Evolutionary conservation across 2,113 vertebrate species (phyloP).

Genomic region (Anoplopoma fimbria): DNA sequence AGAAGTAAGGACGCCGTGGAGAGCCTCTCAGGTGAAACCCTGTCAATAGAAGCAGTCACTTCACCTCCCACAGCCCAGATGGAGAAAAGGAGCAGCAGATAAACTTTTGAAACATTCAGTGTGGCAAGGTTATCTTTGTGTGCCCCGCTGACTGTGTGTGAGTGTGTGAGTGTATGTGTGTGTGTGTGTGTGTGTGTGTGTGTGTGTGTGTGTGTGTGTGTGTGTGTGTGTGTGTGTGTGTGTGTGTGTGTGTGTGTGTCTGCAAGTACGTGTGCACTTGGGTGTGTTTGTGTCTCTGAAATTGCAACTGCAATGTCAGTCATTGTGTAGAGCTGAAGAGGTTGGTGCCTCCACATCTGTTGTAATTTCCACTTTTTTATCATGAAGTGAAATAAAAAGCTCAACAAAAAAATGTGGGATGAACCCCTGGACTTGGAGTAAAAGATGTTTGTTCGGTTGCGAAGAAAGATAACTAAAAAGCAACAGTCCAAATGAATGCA

Average conservation of each 20-base stretch:
- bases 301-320: background rate
- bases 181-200: background rate
- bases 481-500: background rate
- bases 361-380: background rate
- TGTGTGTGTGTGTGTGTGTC: background rate
- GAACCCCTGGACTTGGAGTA: background rate
- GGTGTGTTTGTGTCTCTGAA: slow-evolving; percentile 3
- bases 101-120: slow-evolving; percentile 56
- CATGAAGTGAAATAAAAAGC: background rate
- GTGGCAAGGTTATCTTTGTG: slow-evolving; percentile 13
- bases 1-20: slow-evolving; percentile 32
- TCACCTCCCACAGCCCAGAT: slow-evolving; percentile 19
- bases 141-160: background rate
- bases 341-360: background rate
- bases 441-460: background rate
- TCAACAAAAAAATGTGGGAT: too few relatives aligned
- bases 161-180: too few relatives aligned
- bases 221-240: slow-evolving; percentile 1
- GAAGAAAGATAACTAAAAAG: background rate
- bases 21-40: slow-evolving; percentile 51
- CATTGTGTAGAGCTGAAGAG: background rate
- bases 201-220: background rate
- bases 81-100: slow-evolving; percentile 43
- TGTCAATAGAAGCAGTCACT: slow-evolving; percentile 43
- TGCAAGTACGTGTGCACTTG: background rate